A percentile compares a stretch with the other conserved stretches of the same genome.
These are phyloP conservation scores for Lepidurus couesii DNA, from an alignment of 1,140 invertebrate genomes.

Conservation along the genomic window DNA sequence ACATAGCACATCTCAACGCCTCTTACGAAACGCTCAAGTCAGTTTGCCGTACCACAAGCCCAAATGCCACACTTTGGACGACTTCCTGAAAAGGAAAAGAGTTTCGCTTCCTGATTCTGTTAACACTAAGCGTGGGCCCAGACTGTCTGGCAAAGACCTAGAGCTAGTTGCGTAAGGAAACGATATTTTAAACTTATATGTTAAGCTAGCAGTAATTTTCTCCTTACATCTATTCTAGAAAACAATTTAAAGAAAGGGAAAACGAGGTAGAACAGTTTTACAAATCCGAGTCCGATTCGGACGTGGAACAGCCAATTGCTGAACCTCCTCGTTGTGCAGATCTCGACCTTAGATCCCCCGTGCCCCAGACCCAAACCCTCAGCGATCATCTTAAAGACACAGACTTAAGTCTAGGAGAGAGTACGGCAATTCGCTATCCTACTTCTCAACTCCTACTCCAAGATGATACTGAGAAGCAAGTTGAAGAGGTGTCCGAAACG, in stretches of 20 bases:
- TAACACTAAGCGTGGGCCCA: neutral
- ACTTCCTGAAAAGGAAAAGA: neutral
- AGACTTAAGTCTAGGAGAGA: too few species aligned
- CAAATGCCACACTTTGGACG: slow-evolving; percentile 3
- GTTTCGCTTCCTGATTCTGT: neutral
- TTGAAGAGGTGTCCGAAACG: too few species aligned
- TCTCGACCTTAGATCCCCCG: too few species aligned
- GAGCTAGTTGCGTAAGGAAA: neutral
- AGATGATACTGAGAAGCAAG: too few species aligned
- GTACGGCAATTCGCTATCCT: too few species aligned
- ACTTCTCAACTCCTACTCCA: too few species aligned
- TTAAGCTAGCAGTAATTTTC: neutral
- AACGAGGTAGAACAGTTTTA: neutral
- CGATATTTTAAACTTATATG: neutral
- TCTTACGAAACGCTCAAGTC: slow-evolving; percentile 10
- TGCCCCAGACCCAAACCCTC: too few species aligned
- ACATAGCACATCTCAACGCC: slow-evolving; percentile 14
- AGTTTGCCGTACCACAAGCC: neutral
- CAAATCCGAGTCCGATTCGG: neutral
- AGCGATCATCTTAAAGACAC: too few species aligned
- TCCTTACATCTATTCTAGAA: neutral
- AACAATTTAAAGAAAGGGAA: neutral
- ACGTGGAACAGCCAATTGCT: neutral
- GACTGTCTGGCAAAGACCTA: neutral
- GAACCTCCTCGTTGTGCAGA: neutral